Conservation (phyloP, 2,888 invertebrate genomes). For the Geotrupes spiniger region DNA sequence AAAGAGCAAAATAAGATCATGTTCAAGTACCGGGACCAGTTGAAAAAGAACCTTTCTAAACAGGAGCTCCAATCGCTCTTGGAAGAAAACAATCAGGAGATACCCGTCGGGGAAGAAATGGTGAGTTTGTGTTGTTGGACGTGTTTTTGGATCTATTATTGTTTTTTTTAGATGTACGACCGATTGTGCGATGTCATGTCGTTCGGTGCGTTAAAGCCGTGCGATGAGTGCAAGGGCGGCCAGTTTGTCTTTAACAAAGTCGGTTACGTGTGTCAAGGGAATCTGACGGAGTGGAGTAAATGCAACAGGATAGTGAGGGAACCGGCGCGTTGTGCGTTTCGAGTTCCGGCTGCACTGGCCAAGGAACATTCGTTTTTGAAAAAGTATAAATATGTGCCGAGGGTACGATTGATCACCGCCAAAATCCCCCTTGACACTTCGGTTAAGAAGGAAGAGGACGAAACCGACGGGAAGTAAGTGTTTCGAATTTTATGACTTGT, state of each 20-base stretch:
- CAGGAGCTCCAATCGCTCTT: constrained; percentile 63
- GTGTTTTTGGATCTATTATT: neutral
- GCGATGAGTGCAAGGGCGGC: constrained; percentile 74
- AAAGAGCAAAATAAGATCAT: constrained; percentile 68
- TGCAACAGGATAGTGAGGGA: constrained; percentile 70
- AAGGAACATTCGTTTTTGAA: constrained; percentile 58
- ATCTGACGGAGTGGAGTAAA: constrained; percentile 85
- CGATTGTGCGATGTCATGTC: constrained; percentile 79
- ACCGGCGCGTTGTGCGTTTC: constrained; percentile 70
- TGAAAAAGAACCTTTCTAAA: constrained; percentile 60
- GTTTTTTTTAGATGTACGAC: constrained; percentile 64
- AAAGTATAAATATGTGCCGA: constrained; percentile 59
- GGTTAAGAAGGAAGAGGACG: constrained; percentile 37
- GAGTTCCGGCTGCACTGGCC: constrained; percentile 63
- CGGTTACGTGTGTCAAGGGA: constrained; percentile 77
- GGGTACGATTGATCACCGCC: constrained; percentile 58
- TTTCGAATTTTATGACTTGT: too few species aligned
- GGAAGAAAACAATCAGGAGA: constrained; percentile 67
- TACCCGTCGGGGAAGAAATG: constrained; percentile 64
- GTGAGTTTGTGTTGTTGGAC: constrained; percentile 50
- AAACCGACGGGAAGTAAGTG: constrained; percentile 39
- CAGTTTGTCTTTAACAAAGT: constrained; percentile 66
- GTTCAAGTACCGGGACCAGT: constrained; percentile 64
- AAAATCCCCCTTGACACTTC: constrained; percentile 53
- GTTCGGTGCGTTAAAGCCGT: constrained; percentile 80